These are phyloP conservation scores for Podiceps cristatus DNA, from an alignment of 2,113 vertebrate species.

Conservation along the genomic window DNA sequence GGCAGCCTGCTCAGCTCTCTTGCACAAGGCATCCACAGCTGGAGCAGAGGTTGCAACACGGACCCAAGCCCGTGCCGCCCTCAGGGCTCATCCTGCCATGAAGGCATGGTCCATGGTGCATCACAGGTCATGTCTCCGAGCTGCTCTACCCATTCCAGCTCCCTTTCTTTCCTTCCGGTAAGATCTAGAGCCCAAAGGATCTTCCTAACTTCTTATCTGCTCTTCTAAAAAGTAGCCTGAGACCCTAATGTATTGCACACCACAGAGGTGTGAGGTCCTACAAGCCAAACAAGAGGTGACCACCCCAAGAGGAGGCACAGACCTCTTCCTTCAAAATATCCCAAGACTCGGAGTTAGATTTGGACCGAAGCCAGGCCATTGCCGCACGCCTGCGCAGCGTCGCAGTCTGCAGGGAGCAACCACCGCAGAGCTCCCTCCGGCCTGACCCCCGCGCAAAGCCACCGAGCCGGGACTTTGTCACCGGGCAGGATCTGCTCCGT, in stretches of 20 bases:
- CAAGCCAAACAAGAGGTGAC: neutral
- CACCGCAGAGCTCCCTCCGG: neutral
- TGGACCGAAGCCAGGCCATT: neutral
- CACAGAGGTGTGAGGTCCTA: neutral
- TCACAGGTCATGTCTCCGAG: neutral
- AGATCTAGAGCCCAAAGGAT: neutral
- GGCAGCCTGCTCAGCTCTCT: neutral
- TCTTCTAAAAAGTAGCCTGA: too few species aligned
- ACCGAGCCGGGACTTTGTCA: neutral
- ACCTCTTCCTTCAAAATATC: neutral
- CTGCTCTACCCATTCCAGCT: neutral
- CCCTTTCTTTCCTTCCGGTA: neutral
- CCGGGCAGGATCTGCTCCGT: neutral
- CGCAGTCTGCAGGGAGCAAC: neutral
- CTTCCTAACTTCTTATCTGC: neutral
- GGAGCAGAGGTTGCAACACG: neutral
- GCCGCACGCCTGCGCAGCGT: rapidly evolving
- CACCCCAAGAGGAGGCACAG: neutral
- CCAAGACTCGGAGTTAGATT: neutral
- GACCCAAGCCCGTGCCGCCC: neutral
- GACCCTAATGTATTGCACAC: neutral
- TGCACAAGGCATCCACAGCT: rapidly evolving
- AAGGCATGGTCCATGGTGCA: neutral
- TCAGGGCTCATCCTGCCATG: neutral
- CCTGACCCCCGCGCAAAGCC: neutral